Base-by-base conservation (phyloP, 2,888 invertebrate species). In the Rhagium mordax region DNA sequence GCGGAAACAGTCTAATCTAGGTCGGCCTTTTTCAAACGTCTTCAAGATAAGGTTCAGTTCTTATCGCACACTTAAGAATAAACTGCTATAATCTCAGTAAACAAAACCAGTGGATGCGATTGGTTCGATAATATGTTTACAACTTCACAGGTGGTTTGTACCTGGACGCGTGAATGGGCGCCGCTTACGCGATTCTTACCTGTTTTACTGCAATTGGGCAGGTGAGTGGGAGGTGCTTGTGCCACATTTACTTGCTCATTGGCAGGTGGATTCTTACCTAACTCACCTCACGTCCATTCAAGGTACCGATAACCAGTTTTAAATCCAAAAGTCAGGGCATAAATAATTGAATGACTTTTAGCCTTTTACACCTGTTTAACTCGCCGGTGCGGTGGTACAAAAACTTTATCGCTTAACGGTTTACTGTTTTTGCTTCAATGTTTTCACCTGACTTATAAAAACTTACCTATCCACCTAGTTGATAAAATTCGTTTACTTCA, bases 181-280 rank as follows among this genome's bases (percentile, higher is more conserved):
- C 47, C 53, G 62, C 61, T 62, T 48, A 73, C 71, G 67, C 67
- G 74, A 69, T 65, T 70, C 70, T 74, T 53, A 74, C 76, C 76
- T 74, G 76, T 75, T 74, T 55, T 71, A 48, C 66, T 64, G 71
- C n/a, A 51, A 81, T 81, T 79, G 81, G 81, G 73, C 81, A 78
- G 79, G 79, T 81, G 79, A 29, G 62, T 53, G 73, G 78, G 78
- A 76, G 76, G 79, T 16, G 79, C 76, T 62, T 72, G 27, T 29
- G 24, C 47, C 64, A 60, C 69, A 65, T 60, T 41, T 66, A 72
- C 76, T 64, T 78, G 70, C 59, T 71, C 75, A 78, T 78, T 78
- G 78, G 78, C 78, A 78, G 71, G 75, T 76, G 74, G 13, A 49
- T 29, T 60, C 41, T 67, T 67, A 67, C 47, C 57, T 10, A 20